A percentile compares a stretch with the other conserved stretches of the same genome.
phyloP scores from a whole-genome alignment of 2,797 vertebrate genomes.

The Okamejei kenojei region DNA sequence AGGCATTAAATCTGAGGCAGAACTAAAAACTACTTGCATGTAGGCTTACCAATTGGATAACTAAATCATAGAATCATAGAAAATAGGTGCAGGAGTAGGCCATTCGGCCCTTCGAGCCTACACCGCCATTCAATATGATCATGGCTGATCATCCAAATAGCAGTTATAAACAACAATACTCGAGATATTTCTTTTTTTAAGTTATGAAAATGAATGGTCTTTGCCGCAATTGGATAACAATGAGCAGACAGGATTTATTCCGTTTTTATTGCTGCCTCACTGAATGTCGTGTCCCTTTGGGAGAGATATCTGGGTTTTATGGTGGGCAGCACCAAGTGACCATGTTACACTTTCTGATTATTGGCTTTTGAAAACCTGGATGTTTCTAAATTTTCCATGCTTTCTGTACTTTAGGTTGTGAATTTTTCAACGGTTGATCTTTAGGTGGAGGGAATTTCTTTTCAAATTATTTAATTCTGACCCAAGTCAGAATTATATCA shows the following conservation, averaged over 20 bases:
- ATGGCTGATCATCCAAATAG: too few species aligned
- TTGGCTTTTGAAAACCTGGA: not conserved
- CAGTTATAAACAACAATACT: not conserved
- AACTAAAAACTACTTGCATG: not conserved
- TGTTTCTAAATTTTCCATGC: not conserved
- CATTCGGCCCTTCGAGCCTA: too few species aligned
- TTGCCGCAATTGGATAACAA: not conserved
- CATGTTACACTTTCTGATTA: not conserved
- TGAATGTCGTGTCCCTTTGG: not conserved
- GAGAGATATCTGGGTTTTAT: too few species aligned
- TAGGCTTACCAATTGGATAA: not conserved
- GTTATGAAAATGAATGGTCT: not conserved
- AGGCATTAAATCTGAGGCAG: not conserved
- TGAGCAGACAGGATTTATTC: not conserved
- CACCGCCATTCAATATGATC: too few species aligned
- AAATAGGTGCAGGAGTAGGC: too few species aligned
- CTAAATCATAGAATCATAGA: too few species aligned
- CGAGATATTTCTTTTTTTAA: not conserved
- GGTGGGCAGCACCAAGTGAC: not conserved
- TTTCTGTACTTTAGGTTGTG: not conserved
- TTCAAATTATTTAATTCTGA: not conserved
- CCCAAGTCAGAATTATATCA: too few species aligned
- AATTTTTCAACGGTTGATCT: not conserved
- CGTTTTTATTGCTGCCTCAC: not conserved
- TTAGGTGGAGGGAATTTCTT: not conserved